Conservation (phyloP, 2,888 invertebrate species). For the Athrips mouffetella region DNA sequence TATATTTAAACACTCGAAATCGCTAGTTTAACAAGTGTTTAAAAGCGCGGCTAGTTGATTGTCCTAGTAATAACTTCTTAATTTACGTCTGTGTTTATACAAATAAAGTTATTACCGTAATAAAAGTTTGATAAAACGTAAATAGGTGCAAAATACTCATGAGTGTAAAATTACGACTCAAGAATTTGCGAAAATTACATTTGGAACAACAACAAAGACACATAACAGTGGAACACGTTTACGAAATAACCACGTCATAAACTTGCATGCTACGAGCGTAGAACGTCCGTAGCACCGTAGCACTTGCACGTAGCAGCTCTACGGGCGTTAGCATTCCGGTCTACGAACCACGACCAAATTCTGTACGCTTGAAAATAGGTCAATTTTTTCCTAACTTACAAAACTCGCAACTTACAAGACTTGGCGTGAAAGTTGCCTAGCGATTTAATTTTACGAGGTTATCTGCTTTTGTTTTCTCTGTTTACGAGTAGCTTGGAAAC, state of each 20-base stretch:
- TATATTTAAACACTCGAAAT: no score
- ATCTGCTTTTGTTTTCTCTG: slow-evolving; percentile 5
- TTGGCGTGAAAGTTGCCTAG: slow-evolving; percentile 8
- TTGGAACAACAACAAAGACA: background rate
- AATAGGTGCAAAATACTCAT: no score
- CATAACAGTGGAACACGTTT: background rate
- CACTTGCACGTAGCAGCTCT: slow-evolving; percentile 20
- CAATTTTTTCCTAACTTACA: slow-evolving; percentile 12
- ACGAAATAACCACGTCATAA: slow-evolving; percentile 13
- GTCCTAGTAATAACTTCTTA: no score
- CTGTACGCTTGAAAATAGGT: slow-evolving; percentile 10
- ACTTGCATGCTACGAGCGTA: slow-evolving; percentile 22
- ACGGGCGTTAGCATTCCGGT: slow-evolving; percentile 17
- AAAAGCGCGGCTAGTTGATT: no score
- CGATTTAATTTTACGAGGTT: slow-evolving; percentile 9
- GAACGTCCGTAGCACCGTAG: slow-evolving; percentile 23
- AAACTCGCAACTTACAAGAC: slow-evolving; percentile 8
- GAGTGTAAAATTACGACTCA: no score
- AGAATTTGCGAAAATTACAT: background rate
- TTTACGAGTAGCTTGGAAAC: slow-evolving; percentile 7
- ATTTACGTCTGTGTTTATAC: no score
- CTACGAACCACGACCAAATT: slow-evolving; percentile 14
- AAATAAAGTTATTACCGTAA: no score
- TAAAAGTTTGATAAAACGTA: no score
- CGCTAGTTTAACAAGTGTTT: no score